phyloP scores from a whole-genome alignment of 2,797 vertebrate species.

The Rhinophrynus dorsalis region DNA sequence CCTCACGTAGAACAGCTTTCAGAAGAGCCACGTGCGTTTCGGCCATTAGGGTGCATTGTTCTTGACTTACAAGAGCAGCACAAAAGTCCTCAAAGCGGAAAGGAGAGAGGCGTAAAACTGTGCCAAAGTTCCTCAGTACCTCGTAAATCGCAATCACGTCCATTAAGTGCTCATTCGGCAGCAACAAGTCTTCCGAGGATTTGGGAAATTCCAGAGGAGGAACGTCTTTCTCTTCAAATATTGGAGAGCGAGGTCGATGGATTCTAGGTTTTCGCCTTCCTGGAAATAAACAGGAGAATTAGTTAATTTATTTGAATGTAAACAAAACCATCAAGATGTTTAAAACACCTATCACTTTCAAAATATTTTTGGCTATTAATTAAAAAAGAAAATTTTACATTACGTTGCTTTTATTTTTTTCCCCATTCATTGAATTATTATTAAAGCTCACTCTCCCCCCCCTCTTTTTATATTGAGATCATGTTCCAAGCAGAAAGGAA shows the following conservation, averaged over 20 bases:
- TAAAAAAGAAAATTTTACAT: no score
- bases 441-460: no score
- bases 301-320: no score
- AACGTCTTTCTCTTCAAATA: slow-evolving; percentile 88
- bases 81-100: slow-evolving; percentile 98
- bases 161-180: slow-evolving; percentile 88
- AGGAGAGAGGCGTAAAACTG: slow-evolving; percentile 89
- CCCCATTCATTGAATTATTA: no score
- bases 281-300: slow-evolving; percentile 59
- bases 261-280: slow-evolving; percentile 82
- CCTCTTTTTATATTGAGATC: no score
- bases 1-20: slow-evolving; percentile 94
- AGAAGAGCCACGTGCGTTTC: slow-evolving; percentile 92
- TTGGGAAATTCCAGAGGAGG: slow-evolving; percentile 88
- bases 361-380: no score
- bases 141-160: slow-evolving; percentile 90
- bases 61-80: slow-evolving; percentile 87
- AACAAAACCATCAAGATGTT: no score
- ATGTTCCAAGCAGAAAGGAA: no score
- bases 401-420: no score
- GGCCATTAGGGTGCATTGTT: slow-evolving; percentile 93
- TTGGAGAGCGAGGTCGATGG: slow-evolving; percentile 80
- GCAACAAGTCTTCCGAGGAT: slow-evolving; percentile 92
- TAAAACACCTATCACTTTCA: no score
- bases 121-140: slow-evolving; percentile 93